These are phyloP conservation scores for Cephalotes varians DNA, from an alignment of 2,888 invertebrate species.

Conservation along the genomic window DNA sequence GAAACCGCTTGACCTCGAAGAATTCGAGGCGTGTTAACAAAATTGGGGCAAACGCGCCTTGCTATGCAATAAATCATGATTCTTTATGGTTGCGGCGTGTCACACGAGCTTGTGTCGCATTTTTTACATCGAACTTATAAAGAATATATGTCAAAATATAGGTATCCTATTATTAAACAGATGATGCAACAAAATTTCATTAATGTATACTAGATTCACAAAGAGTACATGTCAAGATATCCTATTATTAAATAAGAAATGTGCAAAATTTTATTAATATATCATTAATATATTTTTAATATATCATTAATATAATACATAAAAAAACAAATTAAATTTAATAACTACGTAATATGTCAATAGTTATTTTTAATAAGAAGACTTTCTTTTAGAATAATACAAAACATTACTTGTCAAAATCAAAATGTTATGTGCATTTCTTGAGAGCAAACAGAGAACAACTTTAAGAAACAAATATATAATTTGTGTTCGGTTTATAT, in stretches of 20 bases:
- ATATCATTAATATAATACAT: no score
- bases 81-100: slow-evolving; percentile 24
- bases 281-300: no score
- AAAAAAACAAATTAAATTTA: not conserved
- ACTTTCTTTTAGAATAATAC: not conserved
- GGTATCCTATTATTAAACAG: not conserved
- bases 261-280: no score
- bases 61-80: slow-evolving; percentile 27
- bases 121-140: not conserved
- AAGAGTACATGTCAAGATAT: no score
- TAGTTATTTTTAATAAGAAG: not conserved
- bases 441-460: not conserved
- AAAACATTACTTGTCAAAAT: not conserved
- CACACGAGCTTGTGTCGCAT: not conserved
- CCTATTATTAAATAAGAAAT: no score
- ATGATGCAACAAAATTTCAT: not conserved
- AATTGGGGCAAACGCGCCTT: slow-evolving; percentile 14
- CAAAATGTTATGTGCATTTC: not conserved
- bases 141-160: slow-evolving; percentile 1
- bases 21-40: slow-evolving; percentile 16
- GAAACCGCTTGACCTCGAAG: slow-evolving; percentile 9
- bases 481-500: not conserved
- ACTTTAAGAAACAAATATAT: not conserved
- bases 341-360: not conserved
- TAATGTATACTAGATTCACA: no score